phyloP scores from a whole-genome alignment of 2,113 vertebrate species.

The Eubucco bourcierii region DNA sequence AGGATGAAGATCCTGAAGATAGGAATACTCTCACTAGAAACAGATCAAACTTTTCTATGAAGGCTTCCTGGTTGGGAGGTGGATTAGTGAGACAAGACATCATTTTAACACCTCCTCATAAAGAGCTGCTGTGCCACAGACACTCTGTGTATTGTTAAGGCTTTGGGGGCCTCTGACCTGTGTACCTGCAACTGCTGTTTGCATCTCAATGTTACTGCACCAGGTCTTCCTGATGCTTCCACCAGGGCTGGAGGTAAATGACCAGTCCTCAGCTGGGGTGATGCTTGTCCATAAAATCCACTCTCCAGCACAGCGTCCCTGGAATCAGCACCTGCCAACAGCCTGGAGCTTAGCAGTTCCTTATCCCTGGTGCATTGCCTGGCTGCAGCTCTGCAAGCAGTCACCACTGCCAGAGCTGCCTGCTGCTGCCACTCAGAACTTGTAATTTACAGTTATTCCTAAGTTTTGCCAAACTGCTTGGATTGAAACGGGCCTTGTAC shows the following conservation, averaged over 20 bases:
- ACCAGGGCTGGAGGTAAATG: neutral
- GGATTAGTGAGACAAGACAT: neutral
- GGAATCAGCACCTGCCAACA: neutral
- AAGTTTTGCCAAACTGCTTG: neutral
- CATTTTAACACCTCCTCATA: neutral
- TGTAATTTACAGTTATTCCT: neutral
- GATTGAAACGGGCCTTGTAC: neutral
- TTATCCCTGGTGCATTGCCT: neutral
- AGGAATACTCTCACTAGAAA: slow-evolving; percentile 8
- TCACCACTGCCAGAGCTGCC: neutral
- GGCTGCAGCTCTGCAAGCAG: neutral
- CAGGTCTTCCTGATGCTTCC: neutral
- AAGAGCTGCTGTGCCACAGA: neutral
- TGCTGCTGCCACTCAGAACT: neutral
- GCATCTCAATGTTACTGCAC: neutral
- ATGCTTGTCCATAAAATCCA: neutral
- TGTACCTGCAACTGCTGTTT: neutral
- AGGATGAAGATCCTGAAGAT: neutral
- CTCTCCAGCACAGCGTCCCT: neutral
- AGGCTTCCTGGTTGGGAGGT: neutral
- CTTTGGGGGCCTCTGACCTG: neutral
- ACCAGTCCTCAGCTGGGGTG: neutral
- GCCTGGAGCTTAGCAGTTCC: neutral
- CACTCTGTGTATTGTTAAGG: neutral
- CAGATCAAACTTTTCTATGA: slow-evolving; percentile 4